These are phyloP conservation scores for Cryptops parisi DNA, from an alignment of 2,888 invertebrate genomes.

Conservation along the genomic window DNA sequence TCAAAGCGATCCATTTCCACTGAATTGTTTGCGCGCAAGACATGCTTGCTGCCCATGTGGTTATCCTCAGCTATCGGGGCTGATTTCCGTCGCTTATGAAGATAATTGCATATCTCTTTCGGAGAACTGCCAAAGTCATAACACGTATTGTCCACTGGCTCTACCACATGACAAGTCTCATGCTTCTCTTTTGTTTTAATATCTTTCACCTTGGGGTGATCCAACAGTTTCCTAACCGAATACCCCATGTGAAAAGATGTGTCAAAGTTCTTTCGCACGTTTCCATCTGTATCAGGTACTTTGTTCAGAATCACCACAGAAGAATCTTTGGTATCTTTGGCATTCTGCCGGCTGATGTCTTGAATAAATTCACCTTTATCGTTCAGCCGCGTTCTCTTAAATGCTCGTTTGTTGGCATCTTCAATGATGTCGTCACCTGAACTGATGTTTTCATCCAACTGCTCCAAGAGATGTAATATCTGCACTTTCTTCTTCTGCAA, in stretches of 20 bases:
- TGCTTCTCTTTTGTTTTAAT: background rate
- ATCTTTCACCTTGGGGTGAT: background rate
- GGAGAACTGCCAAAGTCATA: background rate
- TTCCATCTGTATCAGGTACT: slow-evolving; percentile 3
- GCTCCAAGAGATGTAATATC: slow-evolving; percentile 28
- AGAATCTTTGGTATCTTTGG: slow-evolving; percentile 2
- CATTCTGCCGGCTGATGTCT: background rate
- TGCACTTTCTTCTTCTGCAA: slow-evolving; percentile 29
- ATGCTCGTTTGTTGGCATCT: slow-evolving; percentile 14
- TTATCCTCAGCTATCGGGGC: background rate
- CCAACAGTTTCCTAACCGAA: background rate
- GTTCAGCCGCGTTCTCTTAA: slow-evolving; percentile 11
- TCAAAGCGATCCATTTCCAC: background rate
- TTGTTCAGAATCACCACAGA: background rate
- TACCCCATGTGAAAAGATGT: background rate
- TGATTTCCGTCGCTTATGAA: slow-evolving; percentile 1
- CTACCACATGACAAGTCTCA: background rate
- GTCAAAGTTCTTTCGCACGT: background rate
- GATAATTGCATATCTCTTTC: background rate
- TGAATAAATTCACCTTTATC: background rate
- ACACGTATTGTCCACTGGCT: background rate
- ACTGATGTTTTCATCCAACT: slow-evolving; percentile 26
- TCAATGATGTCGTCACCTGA: slow-evolving; percentile 22
- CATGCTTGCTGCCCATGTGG: background rate
- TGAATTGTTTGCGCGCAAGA: background rate